Base-by-base conservation (phyloP, 35 echinoderm and acorn worm genomes). In the Apostichopus parvimensis region DNA sequence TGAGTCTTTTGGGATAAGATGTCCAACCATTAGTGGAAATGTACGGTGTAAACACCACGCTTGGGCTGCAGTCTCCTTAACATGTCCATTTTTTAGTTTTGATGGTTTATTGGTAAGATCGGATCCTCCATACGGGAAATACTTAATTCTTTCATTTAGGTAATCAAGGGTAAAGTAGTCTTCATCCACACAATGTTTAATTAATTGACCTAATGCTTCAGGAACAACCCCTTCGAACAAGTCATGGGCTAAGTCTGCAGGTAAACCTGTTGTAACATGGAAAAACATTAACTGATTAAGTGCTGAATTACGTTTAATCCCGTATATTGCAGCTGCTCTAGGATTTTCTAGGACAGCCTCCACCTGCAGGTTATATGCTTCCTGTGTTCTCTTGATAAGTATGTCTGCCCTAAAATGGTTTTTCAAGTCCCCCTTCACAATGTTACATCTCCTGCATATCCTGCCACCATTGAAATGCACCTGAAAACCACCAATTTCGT, bases 151-250 rank as follows among this genome's bases (percentile, higher is more conserved):
- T 70, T 92, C 58, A 45, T 92, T 92, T 5, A 92, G 66, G 45
- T 64, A 83, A 4, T 72, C 24, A 8, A 92, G 5, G 25, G 91
- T 72, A 54, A 87, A 92, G 57, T 71, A 92, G 10, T 25, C 80
- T 23, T 92, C 57, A 14, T 9, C n/a, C 28, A 86, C 79, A 92
- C 91, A 92, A 22, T 92, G 24, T 5, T 56, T 6, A 28, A 92
- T 73, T 17, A 88, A 55, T 57, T 87, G 12, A 21, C 68, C 13
- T 15, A 93, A n/a, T 24, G 89, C 92, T n/a, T 93, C 82, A 57
- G 83, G 92, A 25, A 93, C 58, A 11, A 93, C 83, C 8, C 92
- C 92, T 88, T 93, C 82, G 89, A 93, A 89, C 45, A 93, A 79
- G 28, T 89, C 92, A 78, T 93, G 92, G 28, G 92, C 92, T 11